Evolutionary conservation across 1,140 invertebrate species (phyloP), one percentile per base, ranked within the genome.

Genomic region (Anoplophora glabripennis): DNA sequence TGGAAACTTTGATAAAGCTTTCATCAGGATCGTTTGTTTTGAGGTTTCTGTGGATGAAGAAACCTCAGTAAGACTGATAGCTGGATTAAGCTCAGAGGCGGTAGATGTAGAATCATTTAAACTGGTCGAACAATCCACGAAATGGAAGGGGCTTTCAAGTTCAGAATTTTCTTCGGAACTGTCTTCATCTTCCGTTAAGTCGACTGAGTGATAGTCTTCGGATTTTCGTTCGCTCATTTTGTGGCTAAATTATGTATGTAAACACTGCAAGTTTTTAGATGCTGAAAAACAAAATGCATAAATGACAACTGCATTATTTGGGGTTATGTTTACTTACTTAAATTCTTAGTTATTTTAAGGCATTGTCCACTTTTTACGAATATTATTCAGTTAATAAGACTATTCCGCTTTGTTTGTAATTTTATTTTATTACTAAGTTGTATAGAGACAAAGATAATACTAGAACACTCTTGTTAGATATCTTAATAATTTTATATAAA

Each of bases 181-280:
- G 5, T 53, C 49, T 40, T 53, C 49, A 53, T 53, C 49, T 38
- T 53, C 37, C 10, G 49, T 53, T 11, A 53, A 18, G 21, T 53
- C 49, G 18, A 53, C 21, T 10, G 49, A 53, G 12, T 53, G 9
- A 14, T 12, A 34, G 7, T 36, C 21, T 49, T 33, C 11, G 28
- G 11, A 15, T 8, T n/a, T 12, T 15, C 34, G 12, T 14, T 49
- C 47, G 21, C 33, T 49, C 9, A 18, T 15, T 9, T 8, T 17
- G n/a, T 4, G 11, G 21, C 33, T 15, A 33, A 35, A 49, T 12
- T 34, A 14, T 12, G 4, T 40, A 40, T 40, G 2, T 7, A 40
- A 12, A 12, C 14, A 15, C 11, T 40, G 8, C 8, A 40, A 40
- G 8, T 8, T 40, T n/a, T n/a, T n/a, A 40, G 2, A n/a, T 40